These are phyloP conservation scores for Formica selysi DNA, from an alignment of 1,140 invertebrate species.

Conservation along the genomic window DNA sequence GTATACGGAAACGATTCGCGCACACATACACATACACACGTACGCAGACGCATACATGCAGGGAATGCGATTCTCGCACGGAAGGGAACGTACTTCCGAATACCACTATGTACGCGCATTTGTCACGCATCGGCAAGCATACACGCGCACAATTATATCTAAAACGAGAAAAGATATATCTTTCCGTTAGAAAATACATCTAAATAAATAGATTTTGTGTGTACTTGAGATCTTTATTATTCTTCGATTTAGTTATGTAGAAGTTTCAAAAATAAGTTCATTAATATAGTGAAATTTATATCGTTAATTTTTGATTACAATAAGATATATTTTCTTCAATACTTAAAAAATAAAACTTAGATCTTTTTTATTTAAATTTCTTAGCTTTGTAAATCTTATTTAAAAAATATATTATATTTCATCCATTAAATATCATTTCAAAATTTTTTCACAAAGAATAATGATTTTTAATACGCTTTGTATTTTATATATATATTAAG, in stretches of 20 bases:
- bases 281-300: too few relatives aligned
- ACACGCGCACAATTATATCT: slow-evolving; percentile 19
- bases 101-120: slow-evolving; percentile 51
- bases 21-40: background rate
- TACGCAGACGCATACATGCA: background rate
- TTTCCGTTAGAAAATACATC: slow-evolving; percentile 6
- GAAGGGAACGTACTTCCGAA: slow-evolving; percentile 53
- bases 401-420: too few relatives aligned
- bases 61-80: slow-evolving; percentile 21
- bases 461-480: background rate
- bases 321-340: background rate
- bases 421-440: background rate
- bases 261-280: background rate
- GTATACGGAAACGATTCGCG: slow-evolving; percentile 60
- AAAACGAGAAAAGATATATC: slow-evolving; percentile 6
- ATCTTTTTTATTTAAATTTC: background rate
- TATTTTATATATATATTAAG: background rate
- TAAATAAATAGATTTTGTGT: background rate
- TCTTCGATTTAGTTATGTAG: background rate
- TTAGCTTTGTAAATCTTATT: background rate
- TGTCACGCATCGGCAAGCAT: slow-evolving; percentile 33
- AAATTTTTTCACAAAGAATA: background rate
- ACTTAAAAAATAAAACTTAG: background rate
- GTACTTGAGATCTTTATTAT: background rate
- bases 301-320: background rate